phyloP scores from a whole-genome alignment of 2,797 vertebrate species.

The Hoplostethus atlanticus region DNA sequence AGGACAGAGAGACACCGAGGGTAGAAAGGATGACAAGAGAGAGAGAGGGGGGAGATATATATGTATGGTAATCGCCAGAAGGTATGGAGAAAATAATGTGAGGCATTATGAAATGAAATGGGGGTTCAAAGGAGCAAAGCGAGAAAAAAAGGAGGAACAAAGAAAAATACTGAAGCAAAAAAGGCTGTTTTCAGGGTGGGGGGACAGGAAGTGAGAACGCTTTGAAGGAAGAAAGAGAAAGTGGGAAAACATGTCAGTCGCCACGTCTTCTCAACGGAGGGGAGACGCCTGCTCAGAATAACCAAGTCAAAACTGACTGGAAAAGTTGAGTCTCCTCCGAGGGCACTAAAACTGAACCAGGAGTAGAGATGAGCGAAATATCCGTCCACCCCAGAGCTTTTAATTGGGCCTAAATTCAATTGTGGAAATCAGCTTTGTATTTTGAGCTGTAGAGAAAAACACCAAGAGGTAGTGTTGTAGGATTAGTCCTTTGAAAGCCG shows the following conservation, averaged over 20 bases:
- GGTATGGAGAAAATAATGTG: conserved; percentile 1
- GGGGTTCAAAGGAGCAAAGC: conserved; percentile 14
- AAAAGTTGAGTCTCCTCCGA: conserved; percentile 36
- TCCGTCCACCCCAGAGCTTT: conserved; percentile 42
- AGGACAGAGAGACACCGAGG: background rate
- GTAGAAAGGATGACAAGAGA: background rate
- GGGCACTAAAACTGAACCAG: conserved; percentile 37
- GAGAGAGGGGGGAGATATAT: background rate
- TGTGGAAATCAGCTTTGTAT: conserved; percentile 55
- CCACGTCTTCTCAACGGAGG: conserved; percentile 42
- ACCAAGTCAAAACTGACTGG: conserved; percentile 43
- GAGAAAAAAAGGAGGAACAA: conserved; percentile 17
- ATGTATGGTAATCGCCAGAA: background rate
- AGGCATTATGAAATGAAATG: conserved; percentile 19
- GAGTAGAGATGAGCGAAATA: conserved; percentile 47
- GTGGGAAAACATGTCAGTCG: conserved; percentile 36
- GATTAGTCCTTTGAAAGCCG: conserved; percentile 62
- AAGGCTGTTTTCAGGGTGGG: conserved; percentile 5
- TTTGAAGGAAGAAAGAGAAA: conserved; percentile 35
- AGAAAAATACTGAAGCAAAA: conserved; percentile 11
- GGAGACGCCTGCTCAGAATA: conserved; percentile 45
- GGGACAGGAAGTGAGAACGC: conserved; percentile 26
- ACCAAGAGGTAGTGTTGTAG: conserved; percentile 35
- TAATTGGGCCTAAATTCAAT: conserved; percentile 58
- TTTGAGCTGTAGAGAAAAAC: conserved; percentile 34